Conservation (phyloP, 2,888 invertebrate species). For the Phengaris alcon region DNA sequence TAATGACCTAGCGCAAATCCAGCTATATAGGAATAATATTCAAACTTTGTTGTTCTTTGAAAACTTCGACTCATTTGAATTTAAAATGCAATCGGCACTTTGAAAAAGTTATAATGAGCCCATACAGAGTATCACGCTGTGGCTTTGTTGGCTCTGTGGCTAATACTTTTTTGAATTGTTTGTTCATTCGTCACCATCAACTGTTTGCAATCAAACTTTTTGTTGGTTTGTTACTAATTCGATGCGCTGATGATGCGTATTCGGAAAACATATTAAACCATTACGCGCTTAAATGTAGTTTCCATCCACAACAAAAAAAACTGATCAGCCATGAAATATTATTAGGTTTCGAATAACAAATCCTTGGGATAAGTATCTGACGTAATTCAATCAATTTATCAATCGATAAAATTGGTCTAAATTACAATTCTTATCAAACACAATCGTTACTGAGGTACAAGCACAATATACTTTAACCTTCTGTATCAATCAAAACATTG, state of each 20-base stretch:
- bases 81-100: conserved; percentile 25
- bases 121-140: not conserved
- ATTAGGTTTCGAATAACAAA: not conserved
- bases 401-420: not conserved
- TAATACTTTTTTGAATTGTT: not conserved
- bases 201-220: no score
- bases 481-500: conserved; percentile 68
- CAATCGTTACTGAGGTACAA: not conserved
- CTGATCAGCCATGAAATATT: no score
- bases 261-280: no score
- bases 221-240: no score
- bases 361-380: not conserved
- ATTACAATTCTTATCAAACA: not conserved
- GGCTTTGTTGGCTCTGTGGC: conserved; percentile 10
- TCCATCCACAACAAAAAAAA: no score
- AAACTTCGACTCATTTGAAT: conserved; percentile 26
- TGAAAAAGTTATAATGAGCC: conserved; percentile 21
- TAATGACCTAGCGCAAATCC: conserved; percentile 14
- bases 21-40: conserved; percentile 18
- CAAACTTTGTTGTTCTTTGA: conserved; percentile 21
- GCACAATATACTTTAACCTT: conserved; percentile 61
- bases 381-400: not conserved
- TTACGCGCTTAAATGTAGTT: no score
- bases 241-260: no score
- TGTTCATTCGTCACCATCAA: not conserved